Evolutionary conservation across 92 coral and sea anemone species (phyloP), one percentile per base, ranked within the genome.

Genomic region (Phenganax subtilis): DNA sequence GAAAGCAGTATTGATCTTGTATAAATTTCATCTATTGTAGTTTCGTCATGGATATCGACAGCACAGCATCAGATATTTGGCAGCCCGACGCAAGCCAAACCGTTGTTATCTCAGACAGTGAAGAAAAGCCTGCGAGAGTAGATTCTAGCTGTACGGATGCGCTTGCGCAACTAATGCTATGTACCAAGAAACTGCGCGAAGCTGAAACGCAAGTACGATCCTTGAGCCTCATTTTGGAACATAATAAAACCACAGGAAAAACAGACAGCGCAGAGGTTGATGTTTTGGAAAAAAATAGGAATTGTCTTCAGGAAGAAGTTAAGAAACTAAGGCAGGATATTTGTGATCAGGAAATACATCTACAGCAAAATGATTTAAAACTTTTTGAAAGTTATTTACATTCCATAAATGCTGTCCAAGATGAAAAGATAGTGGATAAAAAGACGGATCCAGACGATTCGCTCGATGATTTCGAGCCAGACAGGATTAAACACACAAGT

Each of bases 181-280:
- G 44, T 17, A 59, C 28, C 20, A 79, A 53, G 62, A 63, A 53
- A 20, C 62, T 79, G 8, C 51, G 31, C 47, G 83, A 79, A 16
- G 74, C 75, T 12, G 83, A 79, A 9, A 79, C 83, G 14, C 83
- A 79, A 65, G 58, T 79, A n/a, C n/a, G 61, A 63, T 79, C 83
- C 8, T 62, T 79, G 74, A 63, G 72, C 6, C 51, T 79, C 20
- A 62, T 79, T 7, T 62, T 79, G 61, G 73, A 64, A 51, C 59
- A 79, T 20, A 53, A 44, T 9, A 14, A 3, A 59, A 73, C 25
- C 51, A 47, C 55, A 8, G 71, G 56, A 0, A 31, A 62, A 1
- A 65, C 27, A n/a, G 55, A 20, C 31, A 15, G 73, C 37, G 10
- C 37, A 15, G 47, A 73, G n/a, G 17, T 79, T 20, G 75, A 79